phyloP scores from a whole-genome alignment of 2,113 vertebrate genomes.

The human region DNA sequence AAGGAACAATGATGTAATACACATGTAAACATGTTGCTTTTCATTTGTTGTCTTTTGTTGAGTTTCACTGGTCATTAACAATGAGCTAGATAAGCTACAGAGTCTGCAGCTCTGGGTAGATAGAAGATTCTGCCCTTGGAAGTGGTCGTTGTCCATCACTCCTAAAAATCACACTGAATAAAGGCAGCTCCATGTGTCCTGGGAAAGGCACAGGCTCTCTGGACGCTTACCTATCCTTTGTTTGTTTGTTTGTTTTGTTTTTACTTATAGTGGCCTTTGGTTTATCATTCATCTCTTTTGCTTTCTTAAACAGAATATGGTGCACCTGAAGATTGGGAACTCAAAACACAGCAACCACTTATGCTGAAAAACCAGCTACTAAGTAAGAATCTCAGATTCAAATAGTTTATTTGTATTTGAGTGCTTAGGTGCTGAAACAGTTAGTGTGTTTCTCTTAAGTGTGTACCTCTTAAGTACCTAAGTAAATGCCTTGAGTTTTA shows the following conservation, averaged over 20 bases:
- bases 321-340: slow-evolving; percentile 91
- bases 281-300: not conserved
- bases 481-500: not conserved
- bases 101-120: not conserved
- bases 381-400: slow-evolving; percentile 86
- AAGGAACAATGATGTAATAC: not conserved
- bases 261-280: not conserved
- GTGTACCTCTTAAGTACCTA: not conserved
- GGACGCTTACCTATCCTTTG: accelerated
- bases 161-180: not conserved
- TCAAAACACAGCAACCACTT: slow-evolving; percentile 86
- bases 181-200: too few species aligned
- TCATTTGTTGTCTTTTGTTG: not conserved
- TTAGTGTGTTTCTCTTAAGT: not conserved
- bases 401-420: not conserved
- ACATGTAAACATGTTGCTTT: not conserved
- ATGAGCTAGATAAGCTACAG: not conserved
- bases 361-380: slow-evolving; percentile 93
- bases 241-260: not conserved
- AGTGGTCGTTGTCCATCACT: accelerated
- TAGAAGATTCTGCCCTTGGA: too few species aligned
- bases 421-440: not conserved
- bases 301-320: slow-evolving; percentile 89
- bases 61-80: not conserved
- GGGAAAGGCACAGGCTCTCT: not conserved